Evolutionary conservation across 2,888 invertebrate species (phyloP).

Genomic region (Pollenia griseotomentosa): DNA sequence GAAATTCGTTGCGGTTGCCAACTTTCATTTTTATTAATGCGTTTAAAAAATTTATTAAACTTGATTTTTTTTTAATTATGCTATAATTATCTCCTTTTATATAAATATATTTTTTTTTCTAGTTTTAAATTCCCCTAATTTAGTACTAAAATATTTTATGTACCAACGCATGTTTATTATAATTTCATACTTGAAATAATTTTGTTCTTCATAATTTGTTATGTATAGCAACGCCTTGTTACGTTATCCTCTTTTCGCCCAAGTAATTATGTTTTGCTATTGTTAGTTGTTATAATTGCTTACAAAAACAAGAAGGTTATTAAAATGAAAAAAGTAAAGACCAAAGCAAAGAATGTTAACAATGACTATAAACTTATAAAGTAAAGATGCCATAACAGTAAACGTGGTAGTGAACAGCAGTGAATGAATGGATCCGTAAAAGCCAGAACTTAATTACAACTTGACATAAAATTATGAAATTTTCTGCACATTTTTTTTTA

Average conservation of each 20-base stretch:
- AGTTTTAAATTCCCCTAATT: not conserved
- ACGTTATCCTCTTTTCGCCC: not conserved
- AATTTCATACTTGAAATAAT: not conserved
- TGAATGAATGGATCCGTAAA: not conserved
- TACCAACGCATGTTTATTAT: not conserved
- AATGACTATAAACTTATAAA: constrained; percentile 13
- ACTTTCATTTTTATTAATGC: too few relatives aligned
- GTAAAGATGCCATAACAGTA: constrained; percentile 16
- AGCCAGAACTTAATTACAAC: constrained; percentile 4
- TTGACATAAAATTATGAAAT: constrained; percentile 4
- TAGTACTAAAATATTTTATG: not conserved
- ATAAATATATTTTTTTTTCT: not conserved
- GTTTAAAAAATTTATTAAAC: too few relatives aligned
- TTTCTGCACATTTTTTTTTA: not conserved
- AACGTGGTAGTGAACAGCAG: constrained; percentile 1
- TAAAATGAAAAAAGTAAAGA: constrained; percentile 23
- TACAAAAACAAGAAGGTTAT: constrained; percentile 38
- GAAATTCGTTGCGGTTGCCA: too few relatives aligned
- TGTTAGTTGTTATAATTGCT: constrained; percentile 33
- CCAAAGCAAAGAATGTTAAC: constrained; percentile 4
- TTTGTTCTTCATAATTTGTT: constrained; percentile 12
- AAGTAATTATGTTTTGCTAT: constrained; percentile 49
- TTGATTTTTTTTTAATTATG: too few relatives aligned
- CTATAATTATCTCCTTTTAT: too few relatives aligned
- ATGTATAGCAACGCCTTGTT: constrained; percentile 29